Conservation (phyloP, 2,113 vertebrate species). For the Crotalus helleri region DNA sequence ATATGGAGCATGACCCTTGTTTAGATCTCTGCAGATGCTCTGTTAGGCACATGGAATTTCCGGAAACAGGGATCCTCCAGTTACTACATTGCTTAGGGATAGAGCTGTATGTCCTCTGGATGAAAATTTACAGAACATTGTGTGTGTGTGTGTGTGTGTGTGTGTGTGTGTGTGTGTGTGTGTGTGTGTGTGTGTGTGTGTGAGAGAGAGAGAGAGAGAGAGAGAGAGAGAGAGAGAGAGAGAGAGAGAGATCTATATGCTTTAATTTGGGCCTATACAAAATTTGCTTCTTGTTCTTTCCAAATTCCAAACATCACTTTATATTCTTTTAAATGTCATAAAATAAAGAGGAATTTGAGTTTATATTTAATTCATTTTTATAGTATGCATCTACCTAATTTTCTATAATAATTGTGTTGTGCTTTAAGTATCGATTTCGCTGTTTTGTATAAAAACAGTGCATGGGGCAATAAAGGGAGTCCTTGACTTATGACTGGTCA, state of each 20-base stretch:
- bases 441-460: neutral
- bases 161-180: neutral
- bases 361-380: neutral
- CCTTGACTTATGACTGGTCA: neutral
- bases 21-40: slow-evolving; percentile 25
- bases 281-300: neutral
- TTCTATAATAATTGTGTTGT: neutral
- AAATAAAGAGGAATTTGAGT: neutral
- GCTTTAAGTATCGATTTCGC: neutral
- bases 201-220: too few relatives aligned
- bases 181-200: too few relatives aligned
- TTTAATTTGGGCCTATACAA: neutral
- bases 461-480: neutral
- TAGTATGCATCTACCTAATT: neutral
- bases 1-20: neutral
- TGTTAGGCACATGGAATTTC: neutral
- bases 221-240: neutral
- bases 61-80: neutral
- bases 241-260: neutral
- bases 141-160: neutral
- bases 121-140: neutral
- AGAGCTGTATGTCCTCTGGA: neutral
- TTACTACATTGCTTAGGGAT: neutral
- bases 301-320: neutral
- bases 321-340: neutral